Conservation (phyloP, 2,888 invertebrate species). For the Sinelater perroti region DNA sequence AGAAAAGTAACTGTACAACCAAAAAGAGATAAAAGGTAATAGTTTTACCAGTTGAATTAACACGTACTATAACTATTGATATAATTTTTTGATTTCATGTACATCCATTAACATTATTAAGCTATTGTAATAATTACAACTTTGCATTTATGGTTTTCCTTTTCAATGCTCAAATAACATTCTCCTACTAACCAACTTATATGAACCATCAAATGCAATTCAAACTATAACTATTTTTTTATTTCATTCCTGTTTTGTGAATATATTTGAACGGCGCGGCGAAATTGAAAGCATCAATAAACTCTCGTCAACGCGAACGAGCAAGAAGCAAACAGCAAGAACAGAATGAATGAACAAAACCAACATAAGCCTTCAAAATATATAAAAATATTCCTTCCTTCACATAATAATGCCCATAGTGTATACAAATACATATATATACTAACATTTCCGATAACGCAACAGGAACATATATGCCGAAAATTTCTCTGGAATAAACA, state of each 20-base stretch:
- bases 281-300: conserved; percentile 26
- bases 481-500: not conserved
- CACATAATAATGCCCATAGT: conserved; percentile 45
- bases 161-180: conserved; percentile 49
- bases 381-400: conserved; percentile 39
- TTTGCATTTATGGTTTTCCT: conserved; percentile 46
- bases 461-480: conserved; percentile 16
- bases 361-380: conserved; percentile 36
- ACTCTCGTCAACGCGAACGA: conserved; percentile 22
- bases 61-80: conserved; percentile 52
- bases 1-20: conserved; percentile 49
- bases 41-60: conserved; percentile 50
- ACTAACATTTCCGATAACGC: conserved; percentile 21
- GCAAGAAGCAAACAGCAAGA: conserved; percentile 5
- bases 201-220: conserved; percentile 54
- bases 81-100: conserved; percentile 54
- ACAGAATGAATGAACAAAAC: not conserved
- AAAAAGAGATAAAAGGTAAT: conserved; percentile 48
- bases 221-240: conserved; percentile 57
- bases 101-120: conserved; percentile 50
- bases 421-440: conserved; percentile 16
- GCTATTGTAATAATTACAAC: conserved; percentile 47
- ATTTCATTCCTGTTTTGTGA: conserved; percentile 48
- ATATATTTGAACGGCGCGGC: conserved; percentile 46
- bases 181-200: conserved; percentile 52